Conservation (phyloP, 2,797 vertebrate genomes). For the Orientallactaga sibirica region DNA sequence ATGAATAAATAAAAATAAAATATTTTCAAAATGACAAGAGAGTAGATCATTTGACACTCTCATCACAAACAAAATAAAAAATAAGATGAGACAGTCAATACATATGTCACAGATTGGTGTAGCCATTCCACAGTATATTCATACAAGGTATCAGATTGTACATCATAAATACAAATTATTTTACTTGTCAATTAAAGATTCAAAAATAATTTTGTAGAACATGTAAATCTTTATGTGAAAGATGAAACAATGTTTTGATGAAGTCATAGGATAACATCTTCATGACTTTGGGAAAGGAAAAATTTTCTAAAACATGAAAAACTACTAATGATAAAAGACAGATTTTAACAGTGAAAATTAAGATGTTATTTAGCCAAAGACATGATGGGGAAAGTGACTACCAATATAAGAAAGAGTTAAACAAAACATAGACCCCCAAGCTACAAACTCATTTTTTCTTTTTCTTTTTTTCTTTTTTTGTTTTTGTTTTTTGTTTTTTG, state of each 20-base stretch:
- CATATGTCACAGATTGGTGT: not conserved
- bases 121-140: not conserved
- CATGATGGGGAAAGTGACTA: not conserved
- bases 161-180: not conserved
- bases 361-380: not conserved
- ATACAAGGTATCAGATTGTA: not conserved
- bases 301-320: slow-evolving; percentile 14
- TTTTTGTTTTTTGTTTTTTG: no score
- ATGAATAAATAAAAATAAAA: no score
- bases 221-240: not conserved
- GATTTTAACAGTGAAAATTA: slow-evolving; percentile 14
- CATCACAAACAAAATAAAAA: not conserved
- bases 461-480: no score
- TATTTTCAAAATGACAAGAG: not conserved
- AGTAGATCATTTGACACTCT: not conserved
- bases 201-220: not conserved
- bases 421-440: not conserved
- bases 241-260: not conserved
- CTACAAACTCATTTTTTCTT: not conserved
- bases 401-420: not conserved
- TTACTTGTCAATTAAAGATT: not conserved
- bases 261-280: not conserved
- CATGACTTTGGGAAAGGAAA: not conserved
- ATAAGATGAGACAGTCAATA: not conserved
- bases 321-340: not conserved